Percentiles rank a stretch among this genome's conserved stretches.
These are phyloP conservation scores for Amphiduros pacificus DNA, from an alignment of 2,888 invertebrate species.

Conservation along the genomic window DNA sequence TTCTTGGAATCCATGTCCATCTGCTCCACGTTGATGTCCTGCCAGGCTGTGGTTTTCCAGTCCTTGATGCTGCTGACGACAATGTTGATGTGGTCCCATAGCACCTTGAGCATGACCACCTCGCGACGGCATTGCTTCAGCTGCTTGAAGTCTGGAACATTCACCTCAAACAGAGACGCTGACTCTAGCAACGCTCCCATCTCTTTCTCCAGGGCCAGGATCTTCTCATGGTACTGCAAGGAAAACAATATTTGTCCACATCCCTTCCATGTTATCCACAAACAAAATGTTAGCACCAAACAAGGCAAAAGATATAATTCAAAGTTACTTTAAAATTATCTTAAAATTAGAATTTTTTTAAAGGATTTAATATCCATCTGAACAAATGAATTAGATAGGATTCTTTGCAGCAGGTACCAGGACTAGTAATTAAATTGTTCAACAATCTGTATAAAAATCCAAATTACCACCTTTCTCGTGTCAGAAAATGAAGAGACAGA, in stretches of 20 bases:
- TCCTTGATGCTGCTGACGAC: conserved; percentile 90
- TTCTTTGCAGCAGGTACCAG: no score
- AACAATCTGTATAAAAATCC: no score
- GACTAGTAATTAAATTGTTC: no score
- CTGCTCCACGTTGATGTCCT: conserved; percentile 94
- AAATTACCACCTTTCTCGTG: no score
- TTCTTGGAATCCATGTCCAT: conserved; percentile 99
- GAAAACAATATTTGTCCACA: conserved; percentile 51
- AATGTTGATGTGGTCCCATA: conserved; percentile 93
- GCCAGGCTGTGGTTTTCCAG: conserved; percentile 97
- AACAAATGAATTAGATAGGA: no score
- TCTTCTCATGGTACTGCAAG: conserved; percentile 77
- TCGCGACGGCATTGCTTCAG: conserved; percentile 90
- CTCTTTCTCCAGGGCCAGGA: conserved; percentile 78
- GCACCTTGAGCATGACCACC: conserved; percentile 74
- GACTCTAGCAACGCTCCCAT: conserved; percentile 86
- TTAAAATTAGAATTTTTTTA: no score
- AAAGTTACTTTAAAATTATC: no score
- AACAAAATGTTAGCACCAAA: background rate
- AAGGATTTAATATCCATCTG: no score
- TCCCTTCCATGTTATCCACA: no score
- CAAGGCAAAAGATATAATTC: background rate
- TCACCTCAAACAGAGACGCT: conserved; percentile 91
- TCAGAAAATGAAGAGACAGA: no score
- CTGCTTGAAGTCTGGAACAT: conserved; percentile 90